Evolutionary conservation across 1,140 invertebrate genomes (phyloP).

Genomic region (Drosophila tristis): DNA sequence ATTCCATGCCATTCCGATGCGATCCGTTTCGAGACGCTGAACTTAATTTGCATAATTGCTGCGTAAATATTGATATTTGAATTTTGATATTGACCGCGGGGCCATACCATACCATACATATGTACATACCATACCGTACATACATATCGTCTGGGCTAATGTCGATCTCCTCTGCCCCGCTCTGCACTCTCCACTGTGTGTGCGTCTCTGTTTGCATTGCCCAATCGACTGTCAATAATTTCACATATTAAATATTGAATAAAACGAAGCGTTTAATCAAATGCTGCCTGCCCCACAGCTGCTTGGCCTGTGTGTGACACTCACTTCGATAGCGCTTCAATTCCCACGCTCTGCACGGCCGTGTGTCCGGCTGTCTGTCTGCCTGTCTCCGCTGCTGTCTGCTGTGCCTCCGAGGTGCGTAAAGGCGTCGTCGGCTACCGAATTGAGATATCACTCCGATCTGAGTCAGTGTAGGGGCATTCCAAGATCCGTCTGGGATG

Average conservation of each 20-base stretch:
- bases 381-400: not conserved
- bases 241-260: conserved; percentile 82
- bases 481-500: not conserved
- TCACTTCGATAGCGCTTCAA: conserved; percentile 52
- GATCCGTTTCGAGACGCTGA: conserved; percentile 42
- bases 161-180: conserved; percentile 14
- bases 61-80: conserved; percentile 82
- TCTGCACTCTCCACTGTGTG: conserved; percentile 7
- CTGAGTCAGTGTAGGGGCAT: conserved; percentile 16
- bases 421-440: conserved; percentile 13
- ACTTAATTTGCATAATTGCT: conserved; percentile 82
- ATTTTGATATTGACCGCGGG: conserved; percentile 76
- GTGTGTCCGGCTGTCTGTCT: conserved; percentile 6
- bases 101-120: conserved; percentile 25
- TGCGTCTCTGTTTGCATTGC: conserved; percentile 72
- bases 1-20: conserved; percentile 3
- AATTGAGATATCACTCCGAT: conserved; percentile 65
- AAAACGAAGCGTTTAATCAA: conserved; percentile 81
- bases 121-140: too few species aligned
- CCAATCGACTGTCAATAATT: conserved; percentile 81
- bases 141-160: conserved; percentile 39
- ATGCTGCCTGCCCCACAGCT: conserved; percentile 50
- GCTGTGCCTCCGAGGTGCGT: conserved; percentile 40
- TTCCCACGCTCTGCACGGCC: conserved; percentile 63
- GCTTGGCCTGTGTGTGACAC: conserved; percentile 25